Conservation (phyloP, 2,113 vertebrate species). For the Pithys albifrons region DNA sequence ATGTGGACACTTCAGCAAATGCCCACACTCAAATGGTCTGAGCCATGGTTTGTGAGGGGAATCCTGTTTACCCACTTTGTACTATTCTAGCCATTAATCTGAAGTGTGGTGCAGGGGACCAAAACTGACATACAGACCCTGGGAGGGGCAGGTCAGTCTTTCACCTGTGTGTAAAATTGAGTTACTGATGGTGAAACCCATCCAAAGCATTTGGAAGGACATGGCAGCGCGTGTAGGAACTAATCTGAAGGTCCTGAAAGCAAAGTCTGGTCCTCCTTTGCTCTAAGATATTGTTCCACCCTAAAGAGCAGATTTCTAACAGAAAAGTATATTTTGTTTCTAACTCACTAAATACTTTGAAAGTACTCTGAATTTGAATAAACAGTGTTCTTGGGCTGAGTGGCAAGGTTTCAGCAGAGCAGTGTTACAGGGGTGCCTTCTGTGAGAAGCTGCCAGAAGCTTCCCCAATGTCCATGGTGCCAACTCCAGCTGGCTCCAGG, state of each 20-base stretch:
- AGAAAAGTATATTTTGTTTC: background rate
- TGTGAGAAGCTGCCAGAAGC: background rate
- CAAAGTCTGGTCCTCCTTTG: background rate
- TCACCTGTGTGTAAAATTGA: background rate
- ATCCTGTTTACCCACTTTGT: fast-evolving
- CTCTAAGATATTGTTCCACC: background rate
- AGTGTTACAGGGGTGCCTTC: background rate
- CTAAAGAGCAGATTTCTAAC: background rate
- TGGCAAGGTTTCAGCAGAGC: background rate
- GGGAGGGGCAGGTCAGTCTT: background rate
- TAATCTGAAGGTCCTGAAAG: background rate
- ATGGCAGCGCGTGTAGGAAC: background rate
- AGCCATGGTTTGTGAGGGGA: fast-evolving
- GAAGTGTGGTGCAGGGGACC: background rate
- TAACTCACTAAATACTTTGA: background rate
- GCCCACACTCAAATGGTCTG: background rate
- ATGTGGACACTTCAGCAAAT: background rate
- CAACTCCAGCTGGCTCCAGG: background rate
- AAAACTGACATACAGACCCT: background rate
- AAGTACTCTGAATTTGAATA: background rate
- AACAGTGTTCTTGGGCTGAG: no score
- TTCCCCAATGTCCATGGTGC: background rate
- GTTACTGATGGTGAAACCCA: background rate
- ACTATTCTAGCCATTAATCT: background rate
- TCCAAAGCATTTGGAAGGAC: background rate